These are phyloP conservation scores for Merluccius polli DNA, from an alignment of 2,797 vertebrate genomes.

Conservation along the genomic window DNA sequence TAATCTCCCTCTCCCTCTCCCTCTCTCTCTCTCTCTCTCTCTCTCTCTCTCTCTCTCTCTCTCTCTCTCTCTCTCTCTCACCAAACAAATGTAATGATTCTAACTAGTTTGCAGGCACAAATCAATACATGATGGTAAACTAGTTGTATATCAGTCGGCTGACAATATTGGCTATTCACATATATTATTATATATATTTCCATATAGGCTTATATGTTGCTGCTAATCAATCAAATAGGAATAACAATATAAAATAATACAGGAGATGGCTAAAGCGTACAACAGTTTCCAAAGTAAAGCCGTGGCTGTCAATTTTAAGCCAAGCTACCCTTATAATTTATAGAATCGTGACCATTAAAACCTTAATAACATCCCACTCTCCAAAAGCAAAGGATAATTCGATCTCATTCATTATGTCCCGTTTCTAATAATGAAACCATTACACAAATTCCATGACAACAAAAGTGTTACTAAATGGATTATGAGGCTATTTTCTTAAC, in stretches of 20 bases:
- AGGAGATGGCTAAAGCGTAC: too few relatives aligned
- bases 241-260: too few relatives aligned
- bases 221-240: too few relatives aligned
- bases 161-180: too few relatives aligned
- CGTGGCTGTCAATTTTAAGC: constrained; percentile 5
- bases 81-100: neutral
- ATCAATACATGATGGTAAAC: neutral
- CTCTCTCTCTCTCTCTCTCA: constrained; percentile 13
- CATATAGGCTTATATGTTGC: too few relatives aligned
- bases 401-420: too few relatives aligned
- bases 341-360: constrained; percentile 6
- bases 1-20: constrained; percentile 27
- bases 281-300: constrained; percentile 11
- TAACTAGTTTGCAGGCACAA: neutral
- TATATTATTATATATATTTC: too few relatives aligned
- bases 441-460: neutral
- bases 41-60: neutral
- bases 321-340: neutral
- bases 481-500: neutral
- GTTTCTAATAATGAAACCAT: neutral
- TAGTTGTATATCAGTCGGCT: neutral
- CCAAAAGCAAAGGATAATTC: constrained; percentile 1
- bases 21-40: constrained; percentile 10
- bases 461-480: neutral
- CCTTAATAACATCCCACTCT: neutral